Conservation (phyloP, 2,888 invertebrate genomes). For the Leucania comma region DNA sequence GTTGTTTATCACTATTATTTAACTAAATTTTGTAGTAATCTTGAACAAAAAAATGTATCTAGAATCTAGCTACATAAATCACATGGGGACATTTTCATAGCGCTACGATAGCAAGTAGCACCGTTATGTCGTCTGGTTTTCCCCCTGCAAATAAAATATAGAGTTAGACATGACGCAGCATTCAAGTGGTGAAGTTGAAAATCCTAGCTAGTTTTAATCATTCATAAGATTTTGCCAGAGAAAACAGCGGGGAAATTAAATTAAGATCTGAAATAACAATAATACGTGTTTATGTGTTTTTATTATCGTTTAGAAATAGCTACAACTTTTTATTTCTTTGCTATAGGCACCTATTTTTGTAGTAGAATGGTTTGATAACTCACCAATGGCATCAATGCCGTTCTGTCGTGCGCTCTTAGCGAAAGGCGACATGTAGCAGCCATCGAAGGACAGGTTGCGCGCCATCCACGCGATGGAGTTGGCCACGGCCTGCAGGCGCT, state of each 20-base stretch:
- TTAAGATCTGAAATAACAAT: not conserved
- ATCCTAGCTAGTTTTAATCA: not conserved
- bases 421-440: slow-evolving; percentile 98
- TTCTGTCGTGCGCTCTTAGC: slow-evolving; percentile 97
- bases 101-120: slow-evolving; percentile 98
- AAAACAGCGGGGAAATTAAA: slow-evolving; percentile 6
- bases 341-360: not conserved
- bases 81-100: slow-evolving; percentile 90
- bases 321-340: not conserved
- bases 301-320: not conserved
- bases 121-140: slow-evolving; percentile 99
- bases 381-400: slow-evolving; percentile 97
- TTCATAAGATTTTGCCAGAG: not conserved
- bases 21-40: slow-evolving; percentile 78
- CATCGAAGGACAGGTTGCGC: slow-evolving; percentile 97
- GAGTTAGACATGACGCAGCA: slow-evolving; percentile 56
- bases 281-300: not conserved
- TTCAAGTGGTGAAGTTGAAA: slow-evolving; percentile 4
- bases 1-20: slow-evolving; percentile 79
- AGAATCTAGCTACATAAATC: slow-evolving; percentile 80
- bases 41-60: slow-evolving; percentile 77
- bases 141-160: slow-evolving; percentile 93
- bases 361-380: slow-evolving; percentile 21
- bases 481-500: slow-evolving; percentile 96
- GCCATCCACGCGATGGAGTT: slow-evolving; percentile 99